These are phyloP conservation scores for Tachina fera DNA, from an alignment of 2,888 invertebrate species.

Conservation along the genomic window DNA sequence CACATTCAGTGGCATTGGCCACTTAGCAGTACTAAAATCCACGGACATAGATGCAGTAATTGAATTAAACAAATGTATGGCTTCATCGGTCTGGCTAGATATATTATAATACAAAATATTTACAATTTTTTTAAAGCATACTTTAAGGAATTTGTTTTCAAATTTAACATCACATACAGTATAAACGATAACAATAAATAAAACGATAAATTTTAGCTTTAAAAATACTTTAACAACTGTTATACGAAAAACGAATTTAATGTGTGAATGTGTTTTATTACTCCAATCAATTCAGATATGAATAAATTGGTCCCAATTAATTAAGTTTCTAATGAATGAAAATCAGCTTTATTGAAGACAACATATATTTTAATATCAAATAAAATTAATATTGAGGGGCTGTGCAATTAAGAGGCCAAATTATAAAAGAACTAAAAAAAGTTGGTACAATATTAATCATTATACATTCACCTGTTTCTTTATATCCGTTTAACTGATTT, in stretches of 20 bases:
- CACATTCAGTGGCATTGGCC: too few species aligned
- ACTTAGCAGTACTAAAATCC: too few species aligned
- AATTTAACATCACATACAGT: background rate
- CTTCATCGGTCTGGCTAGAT: background rate
- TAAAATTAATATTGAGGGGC: constrained; percentile 16
- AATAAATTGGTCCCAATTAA: constrained; percentile 78
- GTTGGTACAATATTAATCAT: background rate
- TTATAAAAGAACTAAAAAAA: constrained; percentile 11
- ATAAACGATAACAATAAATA: constrained; percentile 24
- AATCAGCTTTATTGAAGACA: constrained; percentile 29
- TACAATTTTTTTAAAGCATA: constrained; percentile 31
- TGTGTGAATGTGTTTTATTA: constrained; percentile 69
- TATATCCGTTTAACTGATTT: constrained; percentile 23
- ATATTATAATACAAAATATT: background rate
- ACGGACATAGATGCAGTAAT: too few species aligned
- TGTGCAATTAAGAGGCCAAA: constrained; percentile 60
- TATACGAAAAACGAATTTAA: constrained; percentile 37
- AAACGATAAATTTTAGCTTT: constrained; percentile 4
- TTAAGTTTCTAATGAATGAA: constrained; percentile 70
- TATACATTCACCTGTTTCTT: background rate
- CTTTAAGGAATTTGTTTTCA: constrained; percentile 12
- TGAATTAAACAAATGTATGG: too few species aligned
- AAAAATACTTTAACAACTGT: constrained; percentile 5
- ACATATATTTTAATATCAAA: constrained; percentile 8
- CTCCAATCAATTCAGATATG: constrained; percentile 78